Base-by-base conservation (phyloP, 1,140 invertebrate genomes). In the Drosophila hydei region DNA sequence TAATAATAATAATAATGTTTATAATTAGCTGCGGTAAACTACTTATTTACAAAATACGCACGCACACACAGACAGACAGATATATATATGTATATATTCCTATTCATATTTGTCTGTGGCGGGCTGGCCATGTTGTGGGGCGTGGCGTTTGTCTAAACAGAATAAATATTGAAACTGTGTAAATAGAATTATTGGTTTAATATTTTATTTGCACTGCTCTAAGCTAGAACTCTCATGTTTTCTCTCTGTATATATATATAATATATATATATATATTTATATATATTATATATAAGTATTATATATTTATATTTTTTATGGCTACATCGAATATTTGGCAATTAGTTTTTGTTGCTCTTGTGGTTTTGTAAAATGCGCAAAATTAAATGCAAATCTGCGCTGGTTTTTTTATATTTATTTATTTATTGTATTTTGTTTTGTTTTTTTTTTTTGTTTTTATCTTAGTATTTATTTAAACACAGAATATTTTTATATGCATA, bases 251-350 rank as follows among this genome's bases (percentile, higher is more conserved):
- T 48, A 48, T 18, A 51, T 50, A 38, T 61, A 47, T 60, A 19
- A 19, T 51, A 21, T 52, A 62, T 67, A 16, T 72, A 47, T 79
- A 25, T 62, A 42, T 70, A 61, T 71, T 42, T 48, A 58, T 62
- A 47, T 55, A 55, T 72, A 3, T 33, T 33, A 33, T 33, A 33
- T 6, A 33, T 33, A 4, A 27, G 9, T 33, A 0, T 11, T 33
- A 33, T 12, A 50, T 73, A 68, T 56, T 64, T 72, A 48, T 61
- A 8, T 14, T 18, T 45, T 23, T 54, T 72, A 75, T 54, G 51
- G 79, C 75, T 87, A 72, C 62, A 77, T 85, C 72, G 79, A 87
- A 88, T 88, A 88, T 88, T 88, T 88, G 83, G 83, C 83, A 88
- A 88, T 88, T 79, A 89, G 75, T 81, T 88, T 67, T 36, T 52